These are phyloP conservation scores for Oxyteleia sp. DNA, from an alignment of 2,888 invertebrate genomes.

Conservation along the genomic window DNA sequence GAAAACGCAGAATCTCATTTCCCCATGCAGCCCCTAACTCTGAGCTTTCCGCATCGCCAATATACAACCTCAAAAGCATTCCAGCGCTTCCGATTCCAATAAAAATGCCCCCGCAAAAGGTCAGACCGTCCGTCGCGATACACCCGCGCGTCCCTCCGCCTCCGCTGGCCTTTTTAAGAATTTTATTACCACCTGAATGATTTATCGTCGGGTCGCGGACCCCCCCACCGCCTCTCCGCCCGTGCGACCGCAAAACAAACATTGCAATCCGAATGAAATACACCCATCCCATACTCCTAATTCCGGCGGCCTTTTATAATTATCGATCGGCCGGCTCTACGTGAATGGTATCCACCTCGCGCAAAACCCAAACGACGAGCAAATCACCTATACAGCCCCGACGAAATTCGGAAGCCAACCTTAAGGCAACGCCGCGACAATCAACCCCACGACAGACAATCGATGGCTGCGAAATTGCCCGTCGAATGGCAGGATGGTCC, in stretches of 20 bases:
- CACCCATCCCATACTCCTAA: conserved; percentile 61
- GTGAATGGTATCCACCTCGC: conserved; percentile 51
- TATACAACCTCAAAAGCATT: conserved; percentile 22
- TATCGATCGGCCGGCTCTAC: conserved; percentile 60
- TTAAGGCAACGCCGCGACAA: conserved; percentile 11
- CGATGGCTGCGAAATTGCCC: neutral
- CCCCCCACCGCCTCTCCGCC: no score
- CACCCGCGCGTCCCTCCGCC: conserved; percentile 9
- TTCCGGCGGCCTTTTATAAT: conserved; percentile 62
- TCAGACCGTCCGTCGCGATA: conserved; percentile 3
- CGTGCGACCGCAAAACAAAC: conserved; percentile 65
- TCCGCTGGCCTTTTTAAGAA: conserved; percentile 63
- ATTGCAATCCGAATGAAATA: conserved; percentile 64
- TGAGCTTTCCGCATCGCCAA: neutral
- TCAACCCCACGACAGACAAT: neutral
- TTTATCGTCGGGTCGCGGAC: conserved; percentile 53
- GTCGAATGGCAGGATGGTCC: no score
- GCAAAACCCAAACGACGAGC: conserved; percentile 47
- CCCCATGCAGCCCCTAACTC: neutral
- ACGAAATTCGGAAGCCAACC: conserved; percentile 33
- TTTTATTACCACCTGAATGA: conserved; percentile 65
- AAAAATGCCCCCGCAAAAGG: conserved; percentile 12
- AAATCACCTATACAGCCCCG: conserved; percentile 61
- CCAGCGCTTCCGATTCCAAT: conserved; percentile 22
- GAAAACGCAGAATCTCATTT: conserved; percentile 4